Conservation (phyloP, 2,888 invertebrate species). For the Stramonita haemastoma region DNA sequence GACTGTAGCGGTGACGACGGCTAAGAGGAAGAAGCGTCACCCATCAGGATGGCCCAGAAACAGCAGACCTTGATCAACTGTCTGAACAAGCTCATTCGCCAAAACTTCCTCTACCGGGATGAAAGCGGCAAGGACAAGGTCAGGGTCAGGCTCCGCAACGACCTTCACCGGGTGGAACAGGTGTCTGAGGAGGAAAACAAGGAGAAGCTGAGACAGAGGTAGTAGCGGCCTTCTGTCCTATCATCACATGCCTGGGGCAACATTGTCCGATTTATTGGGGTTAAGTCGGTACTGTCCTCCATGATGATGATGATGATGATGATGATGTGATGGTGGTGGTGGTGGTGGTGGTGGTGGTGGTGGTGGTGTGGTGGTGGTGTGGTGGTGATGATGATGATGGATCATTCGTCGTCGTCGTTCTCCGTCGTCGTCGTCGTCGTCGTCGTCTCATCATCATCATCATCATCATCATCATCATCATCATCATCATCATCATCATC, state of each 20-base stretch:
- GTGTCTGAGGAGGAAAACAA: background rate
- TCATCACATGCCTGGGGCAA: no score
- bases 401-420: no score
- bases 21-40: background rate
- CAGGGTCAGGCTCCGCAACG: slow-evolving; percentile 27
- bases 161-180: slow-evolving; percentile 25
- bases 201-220: slow-evolving; percentile 3
- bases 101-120: slow-evolving; percentile 22
- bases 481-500: background rate
- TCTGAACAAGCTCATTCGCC: slow-evolving; percentile 18
- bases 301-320: no score
- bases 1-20: no score
- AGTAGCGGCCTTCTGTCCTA: background rate
- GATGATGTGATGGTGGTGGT: no score
- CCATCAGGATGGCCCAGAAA: background rate
- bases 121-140: background rate
- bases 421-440: no score
- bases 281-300: no score
- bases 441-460: background rate
- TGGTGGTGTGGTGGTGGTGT: no score
- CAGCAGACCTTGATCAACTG: slow-evolving; percentile 25
- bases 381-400: no score
- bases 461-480: background rate
- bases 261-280: no score
- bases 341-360: no score